phyloP scores from a whole-genome alignment of 2,888 invertebrate species.

The Taphrorychus bicolor region DNA sequence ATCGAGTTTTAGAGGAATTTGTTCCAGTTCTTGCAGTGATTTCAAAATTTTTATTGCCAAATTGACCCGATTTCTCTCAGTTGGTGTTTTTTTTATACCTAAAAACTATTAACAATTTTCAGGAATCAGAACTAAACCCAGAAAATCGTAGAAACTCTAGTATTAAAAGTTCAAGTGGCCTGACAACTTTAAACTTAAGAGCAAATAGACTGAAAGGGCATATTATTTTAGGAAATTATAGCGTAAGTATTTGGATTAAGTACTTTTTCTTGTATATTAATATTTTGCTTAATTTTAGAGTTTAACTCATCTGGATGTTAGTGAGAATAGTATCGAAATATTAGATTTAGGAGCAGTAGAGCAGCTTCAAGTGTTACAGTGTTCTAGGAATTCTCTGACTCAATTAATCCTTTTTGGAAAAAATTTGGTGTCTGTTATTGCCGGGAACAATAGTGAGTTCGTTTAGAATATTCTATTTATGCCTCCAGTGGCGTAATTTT shows the following conservation, averaged over 20 bases:
- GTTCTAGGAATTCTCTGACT: constrained; percentile 76
- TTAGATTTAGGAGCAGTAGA: constrained; percentile 81
- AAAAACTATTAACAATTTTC: constrained; percentile 26
- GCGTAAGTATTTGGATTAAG: constrained; percentile 65
- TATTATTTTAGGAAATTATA: constrained; percentile 85
- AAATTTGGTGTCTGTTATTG: constrained; percentile 75
- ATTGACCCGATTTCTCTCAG: no score
- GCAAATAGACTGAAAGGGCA: constrained; percentile 82
- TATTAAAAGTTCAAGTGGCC: constrained; percentile 58
- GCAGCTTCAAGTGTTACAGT: constrained; percentile 77
- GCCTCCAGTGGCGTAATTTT: not conserved
- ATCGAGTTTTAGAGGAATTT: not conserved
- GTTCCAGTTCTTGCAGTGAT: no score
- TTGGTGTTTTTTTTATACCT: not conserved
- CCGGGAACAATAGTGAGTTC: constrained; percentile 80
- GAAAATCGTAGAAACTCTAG: constrained; percentile 49
- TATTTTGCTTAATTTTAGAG: constrained; percentile 66
- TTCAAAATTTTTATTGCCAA: no score
- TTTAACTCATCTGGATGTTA: constrained; percentile 81
- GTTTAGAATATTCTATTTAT: not conserved
- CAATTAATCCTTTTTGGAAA: constrained; percentile 82
- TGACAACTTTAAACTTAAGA: constrained; percentile 77
- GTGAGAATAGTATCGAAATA: constrained; percentile 83
- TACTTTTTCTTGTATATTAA: not conserved
- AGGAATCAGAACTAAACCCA: constrained; percentile 56